A percentile compares a stretch with the other conserved stretches of the same genome.
These are phyloP conservation scores for Thripadectes ignobilis DNA, from an alignment of 2,797 vertebrate genomes.

Conservation along the genomic window DNA sequence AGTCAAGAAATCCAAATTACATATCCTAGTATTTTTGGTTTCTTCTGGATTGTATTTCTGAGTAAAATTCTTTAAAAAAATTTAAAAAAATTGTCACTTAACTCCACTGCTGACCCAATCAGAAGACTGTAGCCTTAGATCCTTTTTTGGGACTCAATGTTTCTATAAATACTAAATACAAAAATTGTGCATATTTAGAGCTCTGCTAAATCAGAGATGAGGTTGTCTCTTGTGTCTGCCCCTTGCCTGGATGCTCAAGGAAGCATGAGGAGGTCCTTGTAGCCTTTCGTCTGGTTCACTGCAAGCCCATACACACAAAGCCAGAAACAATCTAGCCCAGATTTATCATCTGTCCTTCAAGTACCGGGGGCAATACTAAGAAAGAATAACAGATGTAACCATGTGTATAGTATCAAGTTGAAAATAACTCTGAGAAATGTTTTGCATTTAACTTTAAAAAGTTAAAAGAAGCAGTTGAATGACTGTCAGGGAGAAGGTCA, in stretches of 20 bases:
- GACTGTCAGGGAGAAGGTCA: conserved; percentile 35
- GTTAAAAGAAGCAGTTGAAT: neutral
- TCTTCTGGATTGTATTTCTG: neutral
- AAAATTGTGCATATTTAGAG: neutral
- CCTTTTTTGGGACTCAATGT: neutral
- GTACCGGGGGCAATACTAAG: neutral
- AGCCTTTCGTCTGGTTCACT: neutral
- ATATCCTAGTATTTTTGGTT: neutral
- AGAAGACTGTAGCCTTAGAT: neutral
- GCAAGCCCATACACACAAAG: neutral
- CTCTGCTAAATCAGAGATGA: neutral
- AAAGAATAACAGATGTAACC: conserved; percentile 34
- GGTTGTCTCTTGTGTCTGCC: neutral
- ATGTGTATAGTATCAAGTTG: conserved; percentile 18
- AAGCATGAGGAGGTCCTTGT: neutral
- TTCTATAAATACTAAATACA: neutral
- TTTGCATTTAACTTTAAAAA: conserved; percentile 32
- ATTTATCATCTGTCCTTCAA: conserved; percentile 43
- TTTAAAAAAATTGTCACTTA: neutral
- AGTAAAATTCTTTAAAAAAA: neutral
- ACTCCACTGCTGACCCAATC: neutral
- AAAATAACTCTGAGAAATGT: conserved; percentile 30
- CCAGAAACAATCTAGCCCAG: neutral
- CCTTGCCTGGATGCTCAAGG: neutral
- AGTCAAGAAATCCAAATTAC: neutral